These are phyloP conservation scores for Bombus waltoni DNA, from an alignment of 1,140 invertebrate genomes.

Conservation along the genomic window DNA sequence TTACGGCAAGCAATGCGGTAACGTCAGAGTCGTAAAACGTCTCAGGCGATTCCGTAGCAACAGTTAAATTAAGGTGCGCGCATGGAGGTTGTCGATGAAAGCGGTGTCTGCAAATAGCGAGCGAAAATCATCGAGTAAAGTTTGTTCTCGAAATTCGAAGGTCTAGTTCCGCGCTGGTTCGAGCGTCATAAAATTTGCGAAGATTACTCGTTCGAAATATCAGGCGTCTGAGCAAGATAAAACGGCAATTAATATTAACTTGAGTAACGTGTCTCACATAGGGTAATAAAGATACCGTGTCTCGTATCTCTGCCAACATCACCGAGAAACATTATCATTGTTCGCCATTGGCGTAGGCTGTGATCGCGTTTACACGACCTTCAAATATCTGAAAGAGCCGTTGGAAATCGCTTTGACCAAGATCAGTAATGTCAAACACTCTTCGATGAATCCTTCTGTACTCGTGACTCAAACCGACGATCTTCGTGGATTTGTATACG, in stretches of 20 bases:
- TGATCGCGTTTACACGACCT: constrained; percentile 16
- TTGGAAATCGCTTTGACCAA: constrained; percentile 40
- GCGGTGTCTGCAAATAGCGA: constrained; percentile 25
- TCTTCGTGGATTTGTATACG: not conserved
- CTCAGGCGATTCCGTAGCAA: not conserved
- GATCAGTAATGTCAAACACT: constrained; percentile 40
- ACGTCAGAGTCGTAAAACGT: constrained; percentile 24
- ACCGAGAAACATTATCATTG: constrained; percentile 69
- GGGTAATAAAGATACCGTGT: constrained; percentile 80
- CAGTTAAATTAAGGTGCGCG: constrained; percentile 27
- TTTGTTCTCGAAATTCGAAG: constrained; percentile 45
- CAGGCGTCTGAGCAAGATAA: constrained; percentile 77
- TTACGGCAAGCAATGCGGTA: too few relatives aligned
- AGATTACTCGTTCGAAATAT: constrained; percentile 76
- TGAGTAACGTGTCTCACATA: constrained; percentile 67
- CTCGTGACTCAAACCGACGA: not conserved
- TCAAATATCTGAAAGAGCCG: constrained; percentile 8
- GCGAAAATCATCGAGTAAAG: constrained; percentile 5
- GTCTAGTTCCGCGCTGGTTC: constrained; percentile 41
- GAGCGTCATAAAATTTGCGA: constrained; percentile 69
- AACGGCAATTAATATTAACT: constrained; percentile 80
- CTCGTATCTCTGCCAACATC: constrained; percentile 72
- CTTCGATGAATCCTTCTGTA: not conserved
- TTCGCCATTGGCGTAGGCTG: constrained; percentile 64
- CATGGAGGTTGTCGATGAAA: constrained; percentile 15